These are phyloP conservation scores for Nemurella pictetii DNA, from an alignment of 2,888 invertebrate species.

Conservation along the genomic window DNA sequence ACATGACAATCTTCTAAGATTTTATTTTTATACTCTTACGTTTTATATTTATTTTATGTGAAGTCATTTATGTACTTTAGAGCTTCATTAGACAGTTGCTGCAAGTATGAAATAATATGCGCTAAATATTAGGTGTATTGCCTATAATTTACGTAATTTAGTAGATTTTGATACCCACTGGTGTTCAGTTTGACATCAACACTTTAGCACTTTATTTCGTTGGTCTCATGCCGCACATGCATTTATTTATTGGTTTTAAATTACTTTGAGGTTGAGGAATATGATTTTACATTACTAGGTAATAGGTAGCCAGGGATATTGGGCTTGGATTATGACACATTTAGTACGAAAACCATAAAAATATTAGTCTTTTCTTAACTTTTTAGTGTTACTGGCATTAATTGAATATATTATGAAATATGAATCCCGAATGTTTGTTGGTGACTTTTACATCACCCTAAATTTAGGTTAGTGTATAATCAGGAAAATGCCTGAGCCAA, in stretches of 20 bases:
- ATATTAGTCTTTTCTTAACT: too few species aligned
- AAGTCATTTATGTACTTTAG: background rate
- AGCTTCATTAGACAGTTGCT: background rate
- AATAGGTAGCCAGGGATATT: background rate
- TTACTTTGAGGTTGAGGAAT: background rate
- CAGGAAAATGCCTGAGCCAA: background rate
- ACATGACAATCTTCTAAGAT: background rate
- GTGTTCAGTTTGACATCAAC: background rate
- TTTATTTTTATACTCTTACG: background rate
- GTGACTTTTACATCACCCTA: background rate
- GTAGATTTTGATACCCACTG: background rate
- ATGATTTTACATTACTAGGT: background rate
- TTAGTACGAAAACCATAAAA: too few species aligned
- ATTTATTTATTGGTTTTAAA: background rate
- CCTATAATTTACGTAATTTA: too few species aligned
- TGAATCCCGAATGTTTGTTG: background rate
- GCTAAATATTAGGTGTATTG: too few species aligned
- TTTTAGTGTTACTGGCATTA: background rate
- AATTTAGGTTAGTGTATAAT: background rate
- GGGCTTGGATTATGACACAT: too few species aligned
- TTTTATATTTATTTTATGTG: background rate
- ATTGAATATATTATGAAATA: background rate
- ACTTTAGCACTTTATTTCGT: background rate
- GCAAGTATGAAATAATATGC: too few species aligned
- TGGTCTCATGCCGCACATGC: background rate